Conservation (phyloP, 2,888 invertebrate genomes). For the Eupelmus urozonus region DNA sequence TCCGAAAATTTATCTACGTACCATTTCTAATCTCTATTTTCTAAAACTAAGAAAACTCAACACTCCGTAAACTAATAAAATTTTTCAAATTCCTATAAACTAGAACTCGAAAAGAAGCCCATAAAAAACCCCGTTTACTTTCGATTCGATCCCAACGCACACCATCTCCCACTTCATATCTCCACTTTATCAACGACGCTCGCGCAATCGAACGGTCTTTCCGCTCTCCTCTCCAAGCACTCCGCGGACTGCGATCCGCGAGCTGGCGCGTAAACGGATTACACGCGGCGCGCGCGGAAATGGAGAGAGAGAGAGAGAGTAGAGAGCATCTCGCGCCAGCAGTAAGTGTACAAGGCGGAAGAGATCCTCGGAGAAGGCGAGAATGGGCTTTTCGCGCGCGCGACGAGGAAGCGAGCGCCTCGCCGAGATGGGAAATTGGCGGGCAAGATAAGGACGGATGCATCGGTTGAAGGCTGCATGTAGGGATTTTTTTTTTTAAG, state of each 20-base stretch:
- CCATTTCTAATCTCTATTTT: no score
- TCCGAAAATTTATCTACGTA: no score
- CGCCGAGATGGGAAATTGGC: slow-evolving; percentile 14
- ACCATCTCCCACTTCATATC: slow-evolving; percentile 8
- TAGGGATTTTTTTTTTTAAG: no score
- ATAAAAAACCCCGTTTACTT: no score
- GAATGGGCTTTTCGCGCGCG: background rate
- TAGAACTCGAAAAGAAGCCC: no score
- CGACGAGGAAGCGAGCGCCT: background rate
- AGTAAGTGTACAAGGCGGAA: background rate
- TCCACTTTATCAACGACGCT: background rate
- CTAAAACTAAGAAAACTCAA: no score
- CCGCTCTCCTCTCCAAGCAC: no score
- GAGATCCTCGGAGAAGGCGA: background rate
- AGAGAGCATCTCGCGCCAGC: no score
- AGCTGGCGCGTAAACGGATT: slow-evolving; percentile 30
- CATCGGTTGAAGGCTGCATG: no score
- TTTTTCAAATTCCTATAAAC: no score
- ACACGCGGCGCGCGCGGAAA: slow-evolving; percentile 32
- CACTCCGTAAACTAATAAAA: no score
- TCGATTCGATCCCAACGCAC: no score
- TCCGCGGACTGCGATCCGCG: background rate
- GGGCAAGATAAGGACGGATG: slow-evolving; percentile 13
- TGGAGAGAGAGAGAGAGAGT: background rate
- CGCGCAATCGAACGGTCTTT: background rate